Percentiles rank a stretch among this genome's conserved stretches.
Conservation (phyloP, 2,113 vertebrate genomes). For the Pan troglodytes region NHGRI_mPanTro3-v2.1_pri NC_072410.2:85513001-85513500, state of each 20-base stretch:
- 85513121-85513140: constrained; percentile 18
- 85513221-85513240: neutral
- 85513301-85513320: neutral
- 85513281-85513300: neutral
- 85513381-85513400: constrained; percentile 1
- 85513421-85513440: neutral
- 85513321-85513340: neutral
- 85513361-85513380: neutral
- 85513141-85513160: neutral
- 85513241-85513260: neutral
- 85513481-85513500: neutral
- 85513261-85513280: constrained; percentile 11
- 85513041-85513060: no score
- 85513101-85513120: neutral
- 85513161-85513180: neutral
- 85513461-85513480: constrained; percentile 2
- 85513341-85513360: neutral
- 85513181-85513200: neutral
- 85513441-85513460: neutral
- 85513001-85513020: no score
- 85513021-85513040: no score
- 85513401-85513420: constrained; percentile 20
- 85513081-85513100: no score
- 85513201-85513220: constrained; percentile 1
- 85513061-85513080: no score